phyloP scores from a whole-genome alignment of 1,140 invertebrate species.

The Cardiocondyla obscurior region DNA sequence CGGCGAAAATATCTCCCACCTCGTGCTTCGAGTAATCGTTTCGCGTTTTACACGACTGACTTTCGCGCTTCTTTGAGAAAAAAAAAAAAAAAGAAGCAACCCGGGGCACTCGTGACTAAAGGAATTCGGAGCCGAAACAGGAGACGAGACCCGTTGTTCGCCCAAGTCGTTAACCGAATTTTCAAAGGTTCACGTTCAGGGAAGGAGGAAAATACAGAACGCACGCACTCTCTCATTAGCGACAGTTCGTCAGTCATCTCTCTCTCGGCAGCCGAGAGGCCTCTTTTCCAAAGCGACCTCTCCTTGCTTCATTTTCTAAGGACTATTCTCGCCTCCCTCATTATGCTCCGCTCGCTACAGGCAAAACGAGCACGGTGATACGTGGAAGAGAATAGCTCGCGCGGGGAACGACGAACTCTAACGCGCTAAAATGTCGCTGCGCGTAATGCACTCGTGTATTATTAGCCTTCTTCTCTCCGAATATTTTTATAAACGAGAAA shows the following conservation, averaged over 20 bases:
- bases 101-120: not conserved
- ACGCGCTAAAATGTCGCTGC: constrained; percentile 40
- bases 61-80: not conserved
- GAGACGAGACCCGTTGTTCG: not conserved
- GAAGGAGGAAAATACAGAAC: constrained; percentile 40
- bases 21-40: not conserved
- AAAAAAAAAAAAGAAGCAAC: not conserved
- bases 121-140: not conserved
- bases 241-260: constrained; percentile 77
- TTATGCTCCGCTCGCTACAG: constrained; percentile 60
- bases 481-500: not conserved
- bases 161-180: constrained; percentile 64
- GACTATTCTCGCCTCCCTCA: constrained; percentile 74
- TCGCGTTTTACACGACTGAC: constrained; percentile 6
- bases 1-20: not conserved
- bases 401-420: constrained; percentile 55
- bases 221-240: constrained; percentile 72
- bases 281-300: constrained; percentile 41
- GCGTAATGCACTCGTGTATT: not conserved
- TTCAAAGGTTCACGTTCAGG: constrained; percentile 51
- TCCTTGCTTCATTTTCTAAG: constrained; percentile 67
- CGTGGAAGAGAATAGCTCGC: constrained; percentile 51
- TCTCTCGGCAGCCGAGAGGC: not conserved
- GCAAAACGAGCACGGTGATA: constrained; percentile 53
- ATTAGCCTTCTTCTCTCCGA: not conserved